Percentiles rank a stretch among this genome's conserved stretches.
Evolutionary conservation across 2,797 vertebrate genomes (phyloP).

Genomic region (Eremophila alpestris): DNA sequence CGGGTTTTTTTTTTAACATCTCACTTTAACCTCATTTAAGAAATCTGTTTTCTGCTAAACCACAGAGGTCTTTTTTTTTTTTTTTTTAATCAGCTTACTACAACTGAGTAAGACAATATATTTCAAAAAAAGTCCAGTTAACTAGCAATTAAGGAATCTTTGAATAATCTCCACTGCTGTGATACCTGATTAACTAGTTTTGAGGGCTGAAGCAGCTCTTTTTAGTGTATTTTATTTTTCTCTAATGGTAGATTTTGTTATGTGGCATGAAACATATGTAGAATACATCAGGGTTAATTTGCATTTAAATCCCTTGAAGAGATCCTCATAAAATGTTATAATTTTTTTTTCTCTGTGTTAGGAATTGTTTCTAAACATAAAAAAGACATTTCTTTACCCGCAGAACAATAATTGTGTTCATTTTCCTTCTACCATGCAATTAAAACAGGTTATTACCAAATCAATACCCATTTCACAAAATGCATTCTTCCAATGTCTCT

Average conservation of each 20-base stretch:
- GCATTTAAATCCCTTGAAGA: conserved; percentile 45
- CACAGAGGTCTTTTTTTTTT: not conserved
- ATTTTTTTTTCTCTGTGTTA: not conserved
- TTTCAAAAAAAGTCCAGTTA: conserved; percentile 17
- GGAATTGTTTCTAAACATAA: conserved; percentile 4
- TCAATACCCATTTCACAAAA: conserved; percentile 43
- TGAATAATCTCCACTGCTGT: conserved; percentile 18
- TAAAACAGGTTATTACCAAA: conserved; percentile 52
- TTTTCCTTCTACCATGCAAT: conserved; percentile 32
- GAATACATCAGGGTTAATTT: conserved; percentile 32
- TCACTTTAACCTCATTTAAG: not conserved
- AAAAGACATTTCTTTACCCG: conserved; percentile 8
- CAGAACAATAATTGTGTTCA: conserved; percentile 4
- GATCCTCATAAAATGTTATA: not conserved
- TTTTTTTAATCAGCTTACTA: not conserved
- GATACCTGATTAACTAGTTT: not conserved
- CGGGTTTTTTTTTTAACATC: not conserved
- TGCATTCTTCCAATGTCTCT: not conserved
- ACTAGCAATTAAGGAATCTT: conserved; percentile 13
- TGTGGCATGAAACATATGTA: not conserved
- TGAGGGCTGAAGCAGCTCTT: not conserved
- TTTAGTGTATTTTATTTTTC: conserved; percentile 25
- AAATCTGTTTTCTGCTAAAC: not conserved
- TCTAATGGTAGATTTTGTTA: not conserved
- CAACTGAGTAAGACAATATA: not conserved